Evolutionary conservation across 2,888 invertebrate genomes (phyloP).

Genomic region (Hirtodrosophila cameraria): DNA sequence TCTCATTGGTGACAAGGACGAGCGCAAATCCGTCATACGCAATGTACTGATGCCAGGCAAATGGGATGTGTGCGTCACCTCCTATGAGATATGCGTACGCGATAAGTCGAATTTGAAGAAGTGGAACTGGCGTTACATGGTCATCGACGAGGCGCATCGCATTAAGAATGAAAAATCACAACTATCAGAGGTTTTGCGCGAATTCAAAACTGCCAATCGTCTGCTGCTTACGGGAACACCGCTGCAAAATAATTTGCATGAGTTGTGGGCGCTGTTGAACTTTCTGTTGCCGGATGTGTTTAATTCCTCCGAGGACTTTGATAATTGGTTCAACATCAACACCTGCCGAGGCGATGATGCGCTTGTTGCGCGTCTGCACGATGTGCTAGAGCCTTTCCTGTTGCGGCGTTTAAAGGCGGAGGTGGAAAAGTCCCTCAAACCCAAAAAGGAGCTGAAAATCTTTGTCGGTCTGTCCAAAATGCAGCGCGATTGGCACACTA

Average conservation of each 20-base stretch:
- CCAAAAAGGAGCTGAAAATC: slow-evolving; percentile 98
- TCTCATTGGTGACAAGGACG: slow-evolving; percentile 97
- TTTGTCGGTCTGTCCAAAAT: slow-evolving; percentile 99
- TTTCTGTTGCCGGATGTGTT: slow-evolving; percentile 99
- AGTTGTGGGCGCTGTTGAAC: slow-evolving; percentile 98
- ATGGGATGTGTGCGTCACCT: slow-evolving; percentile 99
- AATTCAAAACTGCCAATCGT: slow-evolving; percentile 98
- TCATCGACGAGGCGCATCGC: slow-evolving; percentile 99
- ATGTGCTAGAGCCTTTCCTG: slow-evolving; percentile 96
- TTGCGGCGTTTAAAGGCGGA: slow-evolving; percentile 97
- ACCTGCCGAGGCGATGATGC: slow-evolving; percentile 95
- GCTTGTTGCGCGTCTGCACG: slow-evolving; percentile 96
- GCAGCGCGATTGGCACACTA: slow-evolving; percentile 99
- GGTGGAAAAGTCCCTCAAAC: slow-evolving; percentile 97
- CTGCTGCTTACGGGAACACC: slow-evolving; percentile 98
- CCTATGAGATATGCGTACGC: slow-evolving; percentile 99
- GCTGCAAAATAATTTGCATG: slow-evolving; percentile 98
- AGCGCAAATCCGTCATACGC: slow-evolving; percentile 94
- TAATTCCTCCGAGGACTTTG: slow-evolving; percentile 98
- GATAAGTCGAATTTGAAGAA: slow-evolving; percentile 99
- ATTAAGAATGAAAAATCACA: slow-evolving; percentile 99
- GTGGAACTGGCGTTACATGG: slow-evolving; percentile 99
- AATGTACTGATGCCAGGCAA: slow-evolving; percentile 97
- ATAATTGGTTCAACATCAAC: slow-evolving; percentile 99
- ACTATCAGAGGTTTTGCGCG: slow-evolving; percentile 96